Percentiles rank a stretch among this genome's conserved stretches.
These are phyloP conservation scores for Pangasius krempfi DNA, from an alignment of 2,797 vertebrate genomes.

Conservation along the genomic window DNA sequence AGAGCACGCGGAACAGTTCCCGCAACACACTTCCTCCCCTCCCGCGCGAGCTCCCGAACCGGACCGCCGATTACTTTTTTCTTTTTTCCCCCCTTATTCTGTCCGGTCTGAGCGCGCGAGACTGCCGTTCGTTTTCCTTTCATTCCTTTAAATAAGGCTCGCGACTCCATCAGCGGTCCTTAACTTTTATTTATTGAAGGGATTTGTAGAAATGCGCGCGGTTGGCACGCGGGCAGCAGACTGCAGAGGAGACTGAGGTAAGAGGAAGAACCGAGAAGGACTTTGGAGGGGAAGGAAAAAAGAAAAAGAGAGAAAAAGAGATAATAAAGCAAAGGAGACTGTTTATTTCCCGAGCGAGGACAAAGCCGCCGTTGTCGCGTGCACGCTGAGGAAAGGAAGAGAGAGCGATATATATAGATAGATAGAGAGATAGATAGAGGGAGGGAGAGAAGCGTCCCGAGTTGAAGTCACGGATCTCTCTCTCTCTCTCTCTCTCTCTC, in stretches of 20 bases:
- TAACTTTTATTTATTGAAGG: constrained; percentile 4
- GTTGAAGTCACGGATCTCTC: constrained; percentile 61
- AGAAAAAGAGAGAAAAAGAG: too few relatives aligned
- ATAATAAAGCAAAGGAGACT: background rate
- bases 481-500: constrained; percentile 34
- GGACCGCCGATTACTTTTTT: background rate
- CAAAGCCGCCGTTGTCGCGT: constrained; percentile 24
- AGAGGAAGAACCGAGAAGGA: background rate
- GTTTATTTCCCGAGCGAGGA: background rate
- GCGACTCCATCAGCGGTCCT: background rate
- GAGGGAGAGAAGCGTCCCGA: constrained; percentile 54
- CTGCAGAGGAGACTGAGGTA: constrained; percentile 26
- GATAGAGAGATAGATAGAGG: constrained; percentile 19
- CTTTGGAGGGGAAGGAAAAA: background rate
- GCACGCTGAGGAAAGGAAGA: background rate
- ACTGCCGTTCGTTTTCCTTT: background rate
- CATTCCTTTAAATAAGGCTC: background rate
- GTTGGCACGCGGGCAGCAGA: constrained; percentile 9
- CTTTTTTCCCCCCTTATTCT: background rate
- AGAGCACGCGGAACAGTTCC: constrained; percentile 68
- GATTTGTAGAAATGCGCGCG: background rate
- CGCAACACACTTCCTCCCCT: background rate
- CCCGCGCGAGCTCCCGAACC: background rate
- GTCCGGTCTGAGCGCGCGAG: background rate
- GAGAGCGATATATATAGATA: background rate